Percentiles rank a stretch among this genome's conserved stretches.
phyloP scores from a whole-genome alignment of 2,797 vertebrate genomes.

The Alca torda region DNA sequence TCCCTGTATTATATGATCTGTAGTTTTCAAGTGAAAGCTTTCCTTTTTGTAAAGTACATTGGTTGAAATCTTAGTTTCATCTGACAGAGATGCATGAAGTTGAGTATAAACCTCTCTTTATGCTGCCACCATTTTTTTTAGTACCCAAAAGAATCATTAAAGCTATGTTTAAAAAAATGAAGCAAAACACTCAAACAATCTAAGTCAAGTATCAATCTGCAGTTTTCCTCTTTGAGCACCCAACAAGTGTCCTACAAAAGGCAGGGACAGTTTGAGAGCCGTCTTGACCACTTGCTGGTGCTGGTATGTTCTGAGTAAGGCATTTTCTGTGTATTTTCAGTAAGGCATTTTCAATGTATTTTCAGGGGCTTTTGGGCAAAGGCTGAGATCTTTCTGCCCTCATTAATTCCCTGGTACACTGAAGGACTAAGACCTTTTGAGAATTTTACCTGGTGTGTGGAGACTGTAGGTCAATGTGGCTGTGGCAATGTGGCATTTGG shows the following conservation, averaged over 20 bases:
- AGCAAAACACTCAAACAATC: not conserved
- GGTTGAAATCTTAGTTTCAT: not conserved
- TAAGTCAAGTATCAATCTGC: not conserved
- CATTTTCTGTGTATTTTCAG: not conserved
- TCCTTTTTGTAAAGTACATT: not conserved
- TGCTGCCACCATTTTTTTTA: not conserved
- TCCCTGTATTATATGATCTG: not conserved
- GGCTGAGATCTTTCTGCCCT: not conserved
- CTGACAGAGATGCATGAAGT: not conserved
- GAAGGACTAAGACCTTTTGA: not conserved
- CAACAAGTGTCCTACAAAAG: not conserved
- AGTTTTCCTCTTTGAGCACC: not conserved
- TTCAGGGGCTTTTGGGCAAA: not conserved
- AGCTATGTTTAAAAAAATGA: not conserved
- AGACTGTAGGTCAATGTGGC: not conserved
- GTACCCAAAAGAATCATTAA: not conserved
- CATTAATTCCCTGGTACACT: not conserved
- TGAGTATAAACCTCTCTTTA: not conserved
- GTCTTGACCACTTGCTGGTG: not conserved
- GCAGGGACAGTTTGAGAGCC: not conserved
- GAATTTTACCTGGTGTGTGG: not conserved
- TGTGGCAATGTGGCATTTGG: not conserved
- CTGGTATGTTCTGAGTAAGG: not conserved
- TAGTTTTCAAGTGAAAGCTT: not conserved
- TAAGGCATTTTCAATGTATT: not conserved